Evolutionary conservation across 2,888 invertebrate species (phyloP).

Genomic region (Epirrhoe alternata): DNA sequence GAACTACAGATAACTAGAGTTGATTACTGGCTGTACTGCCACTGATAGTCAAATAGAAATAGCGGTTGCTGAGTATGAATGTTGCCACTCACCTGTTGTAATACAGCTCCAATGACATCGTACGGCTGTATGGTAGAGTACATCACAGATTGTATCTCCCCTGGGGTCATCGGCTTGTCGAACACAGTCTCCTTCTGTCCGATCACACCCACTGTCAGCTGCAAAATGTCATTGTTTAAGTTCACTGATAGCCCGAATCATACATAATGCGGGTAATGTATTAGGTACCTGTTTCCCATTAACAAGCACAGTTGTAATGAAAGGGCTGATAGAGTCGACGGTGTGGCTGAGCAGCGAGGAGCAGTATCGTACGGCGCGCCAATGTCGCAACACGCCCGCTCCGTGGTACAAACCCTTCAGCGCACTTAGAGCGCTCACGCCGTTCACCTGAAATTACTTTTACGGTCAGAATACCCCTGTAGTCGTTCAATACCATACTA

Average conservation of each 20-base stretch:
- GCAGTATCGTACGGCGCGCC: constrained; percentile 97
- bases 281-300: constrained; percentile 99
- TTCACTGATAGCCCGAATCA: too few relatives aligned
- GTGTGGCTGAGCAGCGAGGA: constrained; percentile 97
- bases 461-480: too few relatives aligned
- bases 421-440: constrained; percentile 87
- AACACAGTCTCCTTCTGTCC: constrained; percentile 98
- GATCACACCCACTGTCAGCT: constrained; percentile 96
- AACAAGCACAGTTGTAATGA: constrained; percentile 98
- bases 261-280: too few relatives aligned
- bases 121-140: constrained; percentile 95
- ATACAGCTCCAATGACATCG: constrained; percentile 95
- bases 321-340: constrained; percentile 99
- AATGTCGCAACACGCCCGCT: constrained; percentile 94
- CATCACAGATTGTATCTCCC: constrained; percentile 96
- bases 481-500: too few relatives aligned
- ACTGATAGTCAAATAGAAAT: too few relatives aligned
- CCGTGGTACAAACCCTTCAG: constrained; percentile 90
- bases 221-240: constrained; percentile 44
- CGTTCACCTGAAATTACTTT: constrained; percentile 64
- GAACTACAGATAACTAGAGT: too few relatives aligned
- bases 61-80: too few relatives aligned
- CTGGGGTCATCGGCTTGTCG: constrained; percentile 98
- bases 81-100: constrained; percentile 90
- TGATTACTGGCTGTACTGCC: too few relatives aligned